Evolutionary conservation across 2,888 invertebrate species (phyloP).

Genomic region (Lochmaea crataegi): DNA sequence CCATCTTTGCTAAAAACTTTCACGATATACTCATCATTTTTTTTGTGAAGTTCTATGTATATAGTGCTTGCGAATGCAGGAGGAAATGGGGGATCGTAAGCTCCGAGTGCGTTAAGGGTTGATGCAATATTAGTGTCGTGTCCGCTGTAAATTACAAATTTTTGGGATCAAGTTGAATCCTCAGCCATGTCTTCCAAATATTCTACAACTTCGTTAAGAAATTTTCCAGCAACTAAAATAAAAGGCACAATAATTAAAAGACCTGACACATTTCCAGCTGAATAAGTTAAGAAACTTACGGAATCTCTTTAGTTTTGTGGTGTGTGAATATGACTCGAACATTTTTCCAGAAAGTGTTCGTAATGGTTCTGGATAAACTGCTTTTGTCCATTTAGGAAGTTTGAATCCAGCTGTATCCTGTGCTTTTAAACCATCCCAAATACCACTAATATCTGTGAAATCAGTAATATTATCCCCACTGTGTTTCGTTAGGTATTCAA

Average conservation of each 20-base stretch:
- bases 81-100: slow-evolving; percentile 9
- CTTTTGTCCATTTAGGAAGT: slow-evolving; percentile 36
- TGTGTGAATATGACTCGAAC: slow-evolving; percentile 22
- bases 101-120: slow-evolving; percentile 14
- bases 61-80: slow-evolving; percentile 20
- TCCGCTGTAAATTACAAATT: slow-evolving; percentile 23
- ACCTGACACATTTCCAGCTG: too few species aligned
- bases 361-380: slow-evolving; percentile 39
- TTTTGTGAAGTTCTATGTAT: slow-evolving; percentile 69
- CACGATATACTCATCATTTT: neutral
- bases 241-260: neutral
- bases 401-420: slow-evolving; percentile 25
- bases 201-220: slow-evolving; percentile 17
- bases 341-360: slow-evolving; percentile 9
- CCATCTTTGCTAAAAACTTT: slow-evolving; percentile 2
- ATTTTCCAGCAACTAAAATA: slow-evolving; percentile 63
- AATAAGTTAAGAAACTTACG: slow-evolving; percentile 25
- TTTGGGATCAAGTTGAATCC: slow-evolving; percentile 8
- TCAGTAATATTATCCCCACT: slow-evolving; percentile 18
- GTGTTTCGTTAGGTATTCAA: slow-evolving; percentile 23
- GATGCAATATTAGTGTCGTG: slow-evolving; percentile 27
- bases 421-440: slow-evolving; percentile 34
- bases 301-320: slow-evolving; percentile 21
- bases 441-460: neutral
- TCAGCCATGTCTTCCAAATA: slow-evolving; percentile 24